Percentiles rank a stretch among this genome's conserved stretches.
These are phyloP conservation scores for Turnix velox DNA, from an alignment of 2,113 vertebrate genomes.

Conservation along the genomic window DNA sequence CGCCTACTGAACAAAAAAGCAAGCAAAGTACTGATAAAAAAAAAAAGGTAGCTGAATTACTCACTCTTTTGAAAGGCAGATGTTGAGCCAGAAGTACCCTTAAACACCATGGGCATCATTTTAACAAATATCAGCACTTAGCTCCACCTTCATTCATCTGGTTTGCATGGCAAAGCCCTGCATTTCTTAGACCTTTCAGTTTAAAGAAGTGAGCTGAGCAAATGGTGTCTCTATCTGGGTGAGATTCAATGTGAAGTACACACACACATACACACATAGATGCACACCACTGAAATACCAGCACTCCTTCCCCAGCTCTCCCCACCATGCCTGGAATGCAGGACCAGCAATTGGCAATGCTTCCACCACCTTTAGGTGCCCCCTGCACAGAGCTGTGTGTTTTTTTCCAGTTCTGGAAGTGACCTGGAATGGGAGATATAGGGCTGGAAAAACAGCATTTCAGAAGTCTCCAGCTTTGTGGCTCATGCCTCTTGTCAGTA, in stretches of 20 bases:
- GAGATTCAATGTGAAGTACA: fast-evolving
- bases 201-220: background rate
- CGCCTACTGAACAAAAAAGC: slow-evolving; percentile 45
- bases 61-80: background rate
- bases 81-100: background rate
- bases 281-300: background rate
- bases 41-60: background rate
- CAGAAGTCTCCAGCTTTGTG: background rate
- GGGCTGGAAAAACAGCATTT: background rate
- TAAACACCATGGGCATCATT: background rate
- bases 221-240: background rate
- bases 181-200: background rate
- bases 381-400: background rate
- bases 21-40: background rate
- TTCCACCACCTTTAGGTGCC: background rate
- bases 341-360: background rate
- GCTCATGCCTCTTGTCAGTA: slow-evolving; percentile 31
- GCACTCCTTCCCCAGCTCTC: background rate
- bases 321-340: background rate
- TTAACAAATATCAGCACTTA: background rate
- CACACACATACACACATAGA: fast-evolving
- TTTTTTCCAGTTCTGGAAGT: background rate
- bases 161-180: background rate
- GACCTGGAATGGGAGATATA: background rate
- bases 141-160: background rate